Evolutionary conservation across 2,888 invertebrate genomes (phyloP).

Genomic region (Apamea epomidion): DNA sequence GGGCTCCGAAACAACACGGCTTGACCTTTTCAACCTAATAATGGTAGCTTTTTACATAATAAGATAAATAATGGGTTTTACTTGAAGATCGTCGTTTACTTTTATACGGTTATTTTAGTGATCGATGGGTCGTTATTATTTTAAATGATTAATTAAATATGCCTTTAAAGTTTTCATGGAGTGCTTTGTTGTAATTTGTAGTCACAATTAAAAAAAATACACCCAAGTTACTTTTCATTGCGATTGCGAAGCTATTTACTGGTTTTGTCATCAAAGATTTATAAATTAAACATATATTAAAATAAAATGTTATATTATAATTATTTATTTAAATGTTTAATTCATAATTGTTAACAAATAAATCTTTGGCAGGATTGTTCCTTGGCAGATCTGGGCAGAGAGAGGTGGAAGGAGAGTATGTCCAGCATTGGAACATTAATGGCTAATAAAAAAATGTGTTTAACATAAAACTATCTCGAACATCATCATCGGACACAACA

Average conservation of each 20-base stretch:
- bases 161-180: constrained; percentile 4
- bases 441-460: too few species aligned
- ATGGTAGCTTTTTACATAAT: constrained; percentile 23
- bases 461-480: too few species aligned
- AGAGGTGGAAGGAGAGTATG: too few species aligned
- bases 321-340: too few species aligned
- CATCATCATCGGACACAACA: too few species aligned
- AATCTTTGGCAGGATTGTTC: too few species aligned
- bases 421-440: too few species aligned
- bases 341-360: too few species aligned
- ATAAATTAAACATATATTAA: too few species aligned
- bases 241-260: background rate
- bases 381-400: too few species aligned
- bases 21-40: constrained; percentile 49
- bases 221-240: background rate
- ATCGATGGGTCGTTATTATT: constrained; percentile 28
- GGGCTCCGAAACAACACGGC: constrained; percentile 24
- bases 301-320: too few species aligned
- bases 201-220: background rate
- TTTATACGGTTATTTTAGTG: constrained; percentile 14
- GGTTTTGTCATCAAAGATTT: background rate
- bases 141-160: constrained; percentile 33
- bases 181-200: background rate
- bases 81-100: constrained; percentile 19
- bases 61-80: constrained; percentile 36